Evolutionary conservation across 30 jellyfish, hydroid and myxozoan genomes (phyloP), one percentile per base, ranked within the genome.

Genomic region (Mastigias papua): DNA sequence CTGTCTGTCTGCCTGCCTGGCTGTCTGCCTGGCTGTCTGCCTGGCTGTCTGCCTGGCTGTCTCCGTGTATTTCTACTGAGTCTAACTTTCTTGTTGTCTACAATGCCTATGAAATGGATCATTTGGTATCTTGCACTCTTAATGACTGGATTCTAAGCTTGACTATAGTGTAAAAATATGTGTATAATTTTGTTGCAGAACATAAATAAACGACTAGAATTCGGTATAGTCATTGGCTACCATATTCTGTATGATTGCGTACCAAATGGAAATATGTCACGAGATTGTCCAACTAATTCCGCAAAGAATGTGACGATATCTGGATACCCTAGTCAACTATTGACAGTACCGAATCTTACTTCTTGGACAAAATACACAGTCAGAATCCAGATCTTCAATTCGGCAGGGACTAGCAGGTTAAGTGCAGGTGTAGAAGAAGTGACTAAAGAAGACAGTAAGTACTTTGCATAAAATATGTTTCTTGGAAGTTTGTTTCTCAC

Each of bases 381-480:
- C 0, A 48, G 66, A 0, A 21, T 86, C 17, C 84, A 74, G 51
- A 87, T 76, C 3, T 86, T 48, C 48, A 86, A 86, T 34, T 31
- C 58, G 64, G 87, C 87, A 16, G 95, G 95, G 1, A 78, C 26
- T 20, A 76, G 95, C 30, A 34, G 1, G 6, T 28, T 0, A 58
- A 64, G 87, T 19, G n/a, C 34, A 6, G 80, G 16, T 25, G 30
- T 23, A 22, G 54, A n/a, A 13, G 70, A 22, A 28, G 8, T 67
- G 0, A 86, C 95, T 1, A 65, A 64, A 48, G 90, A 86, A 72
- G 95, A 86, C 31, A 6, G 95, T 86, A 67, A 85, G 94, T 37
- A 35, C 20, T 51, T 16, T 46, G n/a, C 54, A 4, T 42, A 15
- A 42, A 42, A 42, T 42, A 4, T 42, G 7, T 15, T 4, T 42